Evolutionary conservation across 2,888 invertebrate species (phyloP), one percentile per base, ranked within the genome.

Genomic region (Acanthosepion lycidas): DNA sequence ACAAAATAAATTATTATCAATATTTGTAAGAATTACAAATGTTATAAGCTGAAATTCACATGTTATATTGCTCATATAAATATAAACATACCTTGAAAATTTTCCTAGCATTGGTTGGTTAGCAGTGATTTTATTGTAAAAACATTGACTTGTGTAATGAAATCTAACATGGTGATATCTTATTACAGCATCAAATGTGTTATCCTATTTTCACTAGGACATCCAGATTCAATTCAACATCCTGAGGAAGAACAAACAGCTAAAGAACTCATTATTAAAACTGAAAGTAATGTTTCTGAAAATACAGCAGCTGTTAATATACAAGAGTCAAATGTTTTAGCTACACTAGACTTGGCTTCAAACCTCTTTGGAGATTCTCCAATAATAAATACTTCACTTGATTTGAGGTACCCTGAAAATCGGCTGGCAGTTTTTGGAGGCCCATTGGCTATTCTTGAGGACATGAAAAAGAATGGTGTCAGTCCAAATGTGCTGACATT

Each of bases 401-500:
- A 96, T 49, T 91, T 96, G 20, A 95, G 94, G 20, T 94, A 94
- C 8, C 95, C 95, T 5, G 94, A 95, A 91, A 96, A 96, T 28
- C 95, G 97, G 33, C 96, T 97, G 15, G 96, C 96, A n/a, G 97
- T 99, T 53, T 97, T 99, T 91, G 99, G 99, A 42, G 99, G 99
- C 0, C 97, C 98, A 91, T 98, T 98, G 0, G 98, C 98, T n/a
- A 98, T 99, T 96, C 97, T 99, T 1, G 97, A 98, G 94, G 98
- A 98, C 97, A 99, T 99, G 99, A 97, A 98, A 95, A 97, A 97
- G 0, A 98, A 98, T 96, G 97, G 98, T 20, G 98, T 98, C 0
- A 97, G 97, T 33, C 99, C 99, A 4, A 98, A 98, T 97, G 98
- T 98, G 28, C 98, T 98, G 97, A 98, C 98, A 20, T 98, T 98